These are phyloP conservation scores for Brevimyrus niger DNA, from an alignment of 2,113 vertebrate genomes.

Conservation along the genomic window DNA sequence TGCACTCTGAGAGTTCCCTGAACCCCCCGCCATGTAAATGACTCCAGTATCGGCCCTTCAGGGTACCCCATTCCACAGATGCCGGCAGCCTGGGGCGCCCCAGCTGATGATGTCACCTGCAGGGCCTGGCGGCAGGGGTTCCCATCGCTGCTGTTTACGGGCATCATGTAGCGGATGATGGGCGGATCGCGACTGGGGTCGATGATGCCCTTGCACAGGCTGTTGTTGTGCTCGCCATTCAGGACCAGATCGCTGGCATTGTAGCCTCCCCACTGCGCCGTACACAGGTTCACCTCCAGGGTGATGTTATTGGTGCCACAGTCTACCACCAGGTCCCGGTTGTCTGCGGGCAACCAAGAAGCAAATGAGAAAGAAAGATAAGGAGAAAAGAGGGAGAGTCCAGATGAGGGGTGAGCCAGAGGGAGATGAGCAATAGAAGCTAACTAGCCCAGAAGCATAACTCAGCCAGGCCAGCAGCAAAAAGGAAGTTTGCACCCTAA, in stretches of 20 bases:
- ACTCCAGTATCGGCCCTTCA: background rate
- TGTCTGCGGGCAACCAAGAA: constrained; percentile 39
- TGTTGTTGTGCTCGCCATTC: constrained; percentile 54
- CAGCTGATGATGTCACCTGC: constrained; percentile 39
- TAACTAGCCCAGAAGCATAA: background rate
- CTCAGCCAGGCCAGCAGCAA: background rate
- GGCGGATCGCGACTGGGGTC: constrained; percentile 52
- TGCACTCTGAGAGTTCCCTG: background rate
- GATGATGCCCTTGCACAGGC: constrained; percentile 45
- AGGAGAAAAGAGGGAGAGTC: background rate
- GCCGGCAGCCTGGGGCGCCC: background rate
- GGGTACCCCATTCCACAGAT: background rate
- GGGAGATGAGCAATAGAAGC: background rate
- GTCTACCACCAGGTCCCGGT: constrained; percentile 52
- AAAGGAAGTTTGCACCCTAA: background rate
- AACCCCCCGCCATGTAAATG: background rate
- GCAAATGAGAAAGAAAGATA: background rate
- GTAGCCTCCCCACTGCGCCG: constrained; percentile 61
- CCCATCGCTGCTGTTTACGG: constrained; percentile 51
- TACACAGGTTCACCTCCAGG: constrained; percentile 63
- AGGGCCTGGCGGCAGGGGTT: constrained; percentile 61
- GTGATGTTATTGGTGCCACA: constrained; percentile 55
- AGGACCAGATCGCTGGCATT: constrained; percentile 48
- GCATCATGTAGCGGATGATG: constrained; percentile 54
- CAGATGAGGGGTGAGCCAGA: background rate